phyloP scores from a whole-genome alignment of 2,888 invertebrate species.

The Lypha dubia region DNA sequence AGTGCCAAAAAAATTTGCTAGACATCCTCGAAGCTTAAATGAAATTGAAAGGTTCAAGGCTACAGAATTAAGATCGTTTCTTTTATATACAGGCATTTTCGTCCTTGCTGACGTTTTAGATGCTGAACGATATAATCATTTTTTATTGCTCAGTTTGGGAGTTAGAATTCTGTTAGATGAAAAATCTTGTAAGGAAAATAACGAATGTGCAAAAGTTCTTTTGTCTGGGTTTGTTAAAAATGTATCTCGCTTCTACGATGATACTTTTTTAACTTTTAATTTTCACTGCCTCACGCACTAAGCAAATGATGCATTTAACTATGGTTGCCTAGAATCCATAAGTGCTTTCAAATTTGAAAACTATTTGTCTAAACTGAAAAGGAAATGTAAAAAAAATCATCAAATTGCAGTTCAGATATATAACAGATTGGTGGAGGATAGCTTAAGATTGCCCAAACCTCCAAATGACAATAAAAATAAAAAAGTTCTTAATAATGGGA shows the following conservation, averaged over 20 bases:
- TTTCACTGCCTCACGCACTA: constrained; percentile 59
- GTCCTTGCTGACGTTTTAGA: constrained; percentile 27
- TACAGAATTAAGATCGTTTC: constrained; percentile 56
- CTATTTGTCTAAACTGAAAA: no score
- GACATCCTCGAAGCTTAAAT: constrained; percentile 45
- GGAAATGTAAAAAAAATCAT: no score
- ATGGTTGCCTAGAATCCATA: no score
- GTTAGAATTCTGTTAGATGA: constrained; percentile 50
- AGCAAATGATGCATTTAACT: constrained; percentile 17
- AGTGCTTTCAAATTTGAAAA: no score
- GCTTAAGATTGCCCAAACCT: constrained; percentile 7
- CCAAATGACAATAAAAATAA: background rate
- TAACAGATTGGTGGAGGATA: no score
- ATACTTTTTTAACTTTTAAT: constrained; percentile 54
- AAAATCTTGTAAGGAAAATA: constrained; percentile 41
- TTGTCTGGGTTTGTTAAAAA: constrained; percentile 55
- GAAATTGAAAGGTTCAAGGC: constrained; percentile 62
- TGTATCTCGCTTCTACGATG: constrained; percentile 42
- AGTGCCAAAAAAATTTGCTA: constrained; percentile 57
- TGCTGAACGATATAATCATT: no score
- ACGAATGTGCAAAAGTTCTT: constrained; percentile 51
- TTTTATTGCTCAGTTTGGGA: constrained; percentile 41
- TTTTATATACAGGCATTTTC: constrained; percentile 59
- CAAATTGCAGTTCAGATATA: no score
- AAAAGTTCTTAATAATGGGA: no score